Conservation (phyloP, 2,888 invertebrate genomes). For the Chaetogeoica ovagalla region DNA sequence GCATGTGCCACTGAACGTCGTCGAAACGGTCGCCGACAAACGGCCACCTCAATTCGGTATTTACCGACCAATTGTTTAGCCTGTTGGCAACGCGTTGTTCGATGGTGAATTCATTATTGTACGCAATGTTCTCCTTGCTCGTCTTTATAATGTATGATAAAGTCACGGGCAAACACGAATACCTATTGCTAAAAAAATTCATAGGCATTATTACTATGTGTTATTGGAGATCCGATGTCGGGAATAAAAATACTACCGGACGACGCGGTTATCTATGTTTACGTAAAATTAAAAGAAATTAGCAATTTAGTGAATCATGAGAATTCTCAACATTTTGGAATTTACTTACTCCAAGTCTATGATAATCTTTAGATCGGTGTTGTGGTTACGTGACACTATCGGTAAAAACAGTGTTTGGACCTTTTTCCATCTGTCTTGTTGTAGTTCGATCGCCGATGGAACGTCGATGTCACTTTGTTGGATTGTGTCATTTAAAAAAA, state of each 20-base stretch:
- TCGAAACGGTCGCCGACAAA: conserved; percentile 6
- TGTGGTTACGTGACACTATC: not conserved
- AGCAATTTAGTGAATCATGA: too few species aligned
- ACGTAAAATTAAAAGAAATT: too few species aligned
- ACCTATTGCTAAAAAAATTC: not conserved
- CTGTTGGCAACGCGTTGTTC: not conserved
- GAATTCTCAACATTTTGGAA: too few species aligned
- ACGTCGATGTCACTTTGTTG: not conserved
- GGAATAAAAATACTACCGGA: too few species aligned
- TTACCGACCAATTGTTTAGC: not conserved
- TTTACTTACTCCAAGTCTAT: not conserved
- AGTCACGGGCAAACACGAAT: not conserved
- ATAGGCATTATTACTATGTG: not conserved
- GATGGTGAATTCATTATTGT: not conserved
- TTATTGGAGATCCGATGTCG: too few species aligned
- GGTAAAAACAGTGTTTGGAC: not conserved
- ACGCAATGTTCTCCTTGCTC: not conserved
- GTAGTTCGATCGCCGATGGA: not conserved
- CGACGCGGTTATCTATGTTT: too few species aligned
- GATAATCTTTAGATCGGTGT: not conserved
- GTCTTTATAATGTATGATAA: not conserved
- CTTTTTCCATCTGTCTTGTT: not conserved
- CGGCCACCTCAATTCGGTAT: conserved; percentile 18
- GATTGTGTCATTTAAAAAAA: not conserved
- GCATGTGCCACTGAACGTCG: not conserved